phyloP scores from a whole-genome alignment of 2,113 vertebrate species.

The Melanocharis versteri region DNA sequence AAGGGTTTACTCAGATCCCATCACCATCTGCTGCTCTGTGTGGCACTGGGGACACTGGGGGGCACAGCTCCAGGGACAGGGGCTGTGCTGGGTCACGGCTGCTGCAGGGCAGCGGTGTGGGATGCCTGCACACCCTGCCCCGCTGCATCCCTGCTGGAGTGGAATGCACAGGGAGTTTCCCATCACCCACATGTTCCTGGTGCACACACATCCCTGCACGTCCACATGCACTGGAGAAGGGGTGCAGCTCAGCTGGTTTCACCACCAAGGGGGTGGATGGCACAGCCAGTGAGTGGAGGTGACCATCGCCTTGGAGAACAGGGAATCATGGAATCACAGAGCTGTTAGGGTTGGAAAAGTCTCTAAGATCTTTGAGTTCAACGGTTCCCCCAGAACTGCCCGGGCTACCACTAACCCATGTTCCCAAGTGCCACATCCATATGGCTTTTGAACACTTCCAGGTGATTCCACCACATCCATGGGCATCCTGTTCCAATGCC shows the following conservation, averaged over 20 bases:
- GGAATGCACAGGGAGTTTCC: not conserved
- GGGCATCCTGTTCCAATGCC: not conserved
- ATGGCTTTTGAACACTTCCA: not conserved
- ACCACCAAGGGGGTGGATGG: not conserved
- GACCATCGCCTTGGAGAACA: not conserved
- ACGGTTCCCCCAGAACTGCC: not conserved
- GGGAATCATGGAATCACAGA: not conserved
- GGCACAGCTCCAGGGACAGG: not conserved
- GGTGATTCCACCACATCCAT: not conserved
- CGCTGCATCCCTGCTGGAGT: not conserved
- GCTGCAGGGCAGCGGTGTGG: not conserved
- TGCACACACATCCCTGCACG: not conserved
- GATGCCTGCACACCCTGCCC: not conserved
- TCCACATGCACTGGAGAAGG: not conserved
- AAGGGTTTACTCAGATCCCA: not conserved
- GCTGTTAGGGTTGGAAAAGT: not conserved
- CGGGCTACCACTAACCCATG: not conserved
- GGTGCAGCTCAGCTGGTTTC: not conserved
- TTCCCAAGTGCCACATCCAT: not conserved
- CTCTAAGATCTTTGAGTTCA: not conserved
- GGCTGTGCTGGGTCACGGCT: not conserved
- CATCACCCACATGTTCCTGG: rapidly evolving
- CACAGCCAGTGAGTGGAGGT: not conserved
- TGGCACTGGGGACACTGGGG: not conserved
- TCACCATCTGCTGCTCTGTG: rapidly evolving